Base-by-base conservation (phyloP, 2,888 invertebrate genomes). In the Leptinotarsa haldemani region DNA sequence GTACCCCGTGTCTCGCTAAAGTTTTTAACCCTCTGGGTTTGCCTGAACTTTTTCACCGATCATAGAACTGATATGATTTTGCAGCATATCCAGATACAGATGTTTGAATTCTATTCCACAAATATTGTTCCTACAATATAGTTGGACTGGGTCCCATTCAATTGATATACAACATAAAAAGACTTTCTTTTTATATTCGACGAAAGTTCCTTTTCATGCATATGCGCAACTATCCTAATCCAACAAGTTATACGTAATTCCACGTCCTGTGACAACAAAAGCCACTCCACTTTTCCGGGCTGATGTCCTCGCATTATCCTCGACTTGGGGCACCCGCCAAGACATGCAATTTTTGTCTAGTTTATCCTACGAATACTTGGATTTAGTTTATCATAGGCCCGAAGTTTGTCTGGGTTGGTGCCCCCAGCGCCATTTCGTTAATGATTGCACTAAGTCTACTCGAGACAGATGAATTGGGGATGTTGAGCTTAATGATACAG, bases 211-310 rank as follows among this genome's bases (percentile, higher is more conserved):
- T 16, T 15, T 56, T 13, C 56, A 56, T 56, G 56, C 22, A 56
- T 56, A 56, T 56, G 56, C 25, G 15, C 22, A 22, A 22, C 56
- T 22, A 20, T 15, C 20, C 20, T 16, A 7, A 61, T n/a, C 61
- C 16, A 15, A 25, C n/a, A 40, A 61, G 61, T 22, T n/a, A 22
- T 25, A 22, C 16, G n/a, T 66, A 52, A 50, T 50, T 25, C 50
- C 66, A 66, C 66, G 66, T 66, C 25, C 50, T 50, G 5, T 25
- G 22, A 66, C 66, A 66, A 66, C 66, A 52, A 52, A 66, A 66
- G 66, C 50, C 66, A 66, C 66, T 66, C 52, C 48, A 25, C 52
- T 25, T 20, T 20, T 13, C 50, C 66, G 4, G 50, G 12, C 66
- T 50, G 25, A 50, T 66, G 25, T 50, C 48, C 66, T 50, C 25